These are phyloP conservation scores for Nymphalis c-album DNA, from an alignment of 2,888 invertebrate species.

Conservation along the genomic window DNA sequence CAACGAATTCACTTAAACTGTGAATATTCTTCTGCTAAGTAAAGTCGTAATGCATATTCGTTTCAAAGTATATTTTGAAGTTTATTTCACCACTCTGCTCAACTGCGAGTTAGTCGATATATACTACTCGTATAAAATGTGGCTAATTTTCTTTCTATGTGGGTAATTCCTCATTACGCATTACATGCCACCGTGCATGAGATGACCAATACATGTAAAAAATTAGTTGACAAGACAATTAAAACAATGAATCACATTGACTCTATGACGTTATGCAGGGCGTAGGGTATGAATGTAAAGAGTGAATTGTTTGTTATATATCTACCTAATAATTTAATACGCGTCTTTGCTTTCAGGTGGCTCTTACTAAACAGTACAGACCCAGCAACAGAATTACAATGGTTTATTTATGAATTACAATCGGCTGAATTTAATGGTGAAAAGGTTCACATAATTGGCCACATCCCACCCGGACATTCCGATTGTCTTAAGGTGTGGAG, in stretches of 20 bases:
- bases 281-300: no score
- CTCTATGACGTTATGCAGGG: neutral
- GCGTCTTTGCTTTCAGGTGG: slow-evolving; percentile 83
- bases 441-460: slow-evolving; percentile 98
- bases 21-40: no score
- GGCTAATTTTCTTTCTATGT: neutral
- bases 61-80: no score
- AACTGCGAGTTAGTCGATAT: no score
- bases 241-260: neutral
- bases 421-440: slow-evolving; percentile 96
- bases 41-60: no score
- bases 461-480: slow-evolving; percentile 96
- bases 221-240: neutral
- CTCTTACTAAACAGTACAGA: slow-evolving; percentile 96
- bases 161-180: no score
- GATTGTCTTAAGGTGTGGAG: slow-evolving; percentile 98
- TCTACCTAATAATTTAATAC: neutral
- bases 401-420: slow-evolving; percentile 96
- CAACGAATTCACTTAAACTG: no score
- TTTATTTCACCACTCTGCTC: no score
- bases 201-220: no score
- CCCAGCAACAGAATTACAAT: slow-evolving; percentile 96
- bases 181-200: no score
- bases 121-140: no score
- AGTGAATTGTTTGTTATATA: no score